Evolutionary conservation across 1,140 invertebrate species (phyloP), one percentile per base, ranked within the genome.

Genomic region (Papilio glaucus): DNA sequence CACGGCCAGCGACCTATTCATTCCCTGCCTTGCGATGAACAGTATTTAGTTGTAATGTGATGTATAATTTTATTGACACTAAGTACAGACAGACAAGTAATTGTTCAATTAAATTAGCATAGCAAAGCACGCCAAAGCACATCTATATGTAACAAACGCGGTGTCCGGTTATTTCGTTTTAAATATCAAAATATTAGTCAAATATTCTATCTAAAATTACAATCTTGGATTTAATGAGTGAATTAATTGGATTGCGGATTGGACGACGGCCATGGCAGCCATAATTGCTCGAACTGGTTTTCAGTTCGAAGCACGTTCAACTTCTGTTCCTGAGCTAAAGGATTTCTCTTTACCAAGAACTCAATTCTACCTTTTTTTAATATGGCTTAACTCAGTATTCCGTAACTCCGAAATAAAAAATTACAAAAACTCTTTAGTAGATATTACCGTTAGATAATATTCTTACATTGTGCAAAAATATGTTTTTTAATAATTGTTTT

Each of bases 201-300:
- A 75, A 81, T 67, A 72, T 74, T 72, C 65, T 85, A 84, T 87
- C 84, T 83, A 71, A 70, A 79, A 81, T 82, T 81, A 80, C 73
- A 69, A 86, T 86, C 83, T 80, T 63, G 61, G 78, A 75, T 85
- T 86, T 85, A 86, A 85, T 89, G 79, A 86, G 81, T 73, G 83
- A 82, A 86, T 86, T 87, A 89, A 88, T 84, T 88, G 85, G 79
- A 72, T 79, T 79, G 82, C 76, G 73, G 21, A 57, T 57, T 57
- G 49, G 81, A 80, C 74, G 74, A 69, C 72, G 71, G 76, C 76
- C 72, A 75, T 29, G 21, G 72, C 73, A 67, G 45, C 45, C 75
- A 75, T 82, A 84, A 84, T 85, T 79, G 74, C 76, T 73, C 62
- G 65, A 75, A 85, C 82, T 78, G 76, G 82, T 83, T 86, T 69